Base-by-base conservation (phyloP, 2,888 invertebrate species). In the Cloeon dipterum region DNA sequence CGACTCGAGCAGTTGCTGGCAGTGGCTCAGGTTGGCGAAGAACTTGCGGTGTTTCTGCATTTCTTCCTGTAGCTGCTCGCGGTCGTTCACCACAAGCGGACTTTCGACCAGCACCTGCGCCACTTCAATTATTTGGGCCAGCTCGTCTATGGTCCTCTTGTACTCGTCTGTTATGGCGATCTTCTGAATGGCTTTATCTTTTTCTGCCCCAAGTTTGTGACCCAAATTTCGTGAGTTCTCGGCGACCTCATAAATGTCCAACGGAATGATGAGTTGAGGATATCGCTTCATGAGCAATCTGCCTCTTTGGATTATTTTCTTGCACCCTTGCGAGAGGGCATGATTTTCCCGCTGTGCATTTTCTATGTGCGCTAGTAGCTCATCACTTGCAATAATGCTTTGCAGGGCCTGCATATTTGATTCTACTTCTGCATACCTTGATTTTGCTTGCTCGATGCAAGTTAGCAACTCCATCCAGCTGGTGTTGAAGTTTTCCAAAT, bases 41-140 rank as follows among this genome's bases (percentile, higher is more conserved):
- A 86, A 85, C 50, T 79, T 82, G 26, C 85, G 66, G 48, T 85
- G 82, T 50, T 81, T 85, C 48, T 83, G 83, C 58, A 86, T 79
- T 59, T 85, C 85, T 48, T 82, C 79, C 48, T 81, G 79, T n/a
- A 86, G 58, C 47, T 83, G 78, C 46, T 76, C 73, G 41, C 83
- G 58, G 45, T 73, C 72, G 25, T 66, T 68, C 1, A 82, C 78
- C 5, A 70, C 68, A 21, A 85, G 72, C 32, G 76, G 74, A 44
- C 74, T 74, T 43, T 79, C 75, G 5, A 86, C 65, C 25, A 85
- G 57, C 29, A 74, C 74, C 52, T 85, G 81, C 1, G 86, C 85
- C 5, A 85, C 68, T 36, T 79, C 74, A 3, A 81, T 79, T 20
- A 86, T 83, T 51, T 85, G 79, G 8, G 72, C 70, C 46, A 86